Conservation (phyloP, 2,113 vertebrate genomes). For the Pelecanus crispus region DNA sequence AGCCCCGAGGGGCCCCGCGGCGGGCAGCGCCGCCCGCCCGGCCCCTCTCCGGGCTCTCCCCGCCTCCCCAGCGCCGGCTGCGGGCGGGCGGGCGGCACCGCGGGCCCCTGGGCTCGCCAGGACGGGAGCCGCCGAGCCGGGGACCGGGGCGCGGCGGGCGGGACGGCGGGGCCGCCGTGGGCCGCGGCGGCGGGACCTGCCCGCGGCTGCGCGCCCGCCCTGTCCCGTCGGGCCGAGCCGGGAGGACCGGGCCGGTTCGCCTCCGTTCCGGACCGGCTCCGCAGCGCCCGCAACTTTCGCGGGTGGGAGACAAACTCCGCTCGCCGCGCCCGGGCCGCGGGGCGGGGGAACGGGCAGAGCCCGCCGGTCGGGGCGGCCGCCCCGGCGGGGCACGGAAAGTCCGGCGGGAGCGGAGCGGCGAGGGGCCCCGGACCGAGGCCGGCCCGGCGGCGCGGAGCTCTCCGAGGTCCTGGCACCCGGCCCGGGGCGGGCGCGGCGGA, state of each 20-base stretch:
- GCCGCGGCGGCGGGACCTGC: background rate
- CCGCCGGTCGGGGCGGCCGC: background rate
- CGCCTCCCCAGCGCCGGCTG: background rate
- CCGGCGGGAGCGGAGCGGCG: no score
- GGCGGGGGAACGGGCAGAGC: background rate
- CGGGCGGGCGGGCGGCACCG: background rate
- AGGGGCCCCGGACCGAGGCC: background rate
- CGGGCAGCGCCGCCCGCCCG: background rate
- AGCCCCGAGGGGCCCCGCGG: background rate
- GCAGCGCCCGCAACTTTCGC: background rate
- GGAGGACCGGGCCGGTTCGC: background rate
- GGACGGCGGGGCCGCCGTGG: background rate
- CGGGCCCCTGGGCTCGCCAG: background rate
- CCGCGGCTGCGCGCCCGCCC: background rate
- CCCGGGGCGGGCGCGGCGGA: background rate
- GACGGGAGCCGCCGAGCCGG: background rate
- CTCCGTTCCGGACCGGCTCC: background rate
- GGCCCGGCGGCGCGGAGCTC: background rate
- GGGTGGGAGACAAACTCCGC: background rate
- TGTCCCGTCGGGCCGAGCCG: background rate
- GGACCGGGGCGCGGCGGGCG: no score
- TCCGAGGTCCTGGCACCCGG: conserved; percentile 37
- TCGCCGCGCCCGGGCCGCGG: background rate
- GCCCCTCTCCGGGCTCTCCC: background rate
- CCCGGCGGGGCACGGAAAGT: background rate